Evolutionary conservation across 2,113 vertebrate genomes (phyloP), one percentile per base, ranked within the genome.

Genomic region (Panthera uncia): DNA sequence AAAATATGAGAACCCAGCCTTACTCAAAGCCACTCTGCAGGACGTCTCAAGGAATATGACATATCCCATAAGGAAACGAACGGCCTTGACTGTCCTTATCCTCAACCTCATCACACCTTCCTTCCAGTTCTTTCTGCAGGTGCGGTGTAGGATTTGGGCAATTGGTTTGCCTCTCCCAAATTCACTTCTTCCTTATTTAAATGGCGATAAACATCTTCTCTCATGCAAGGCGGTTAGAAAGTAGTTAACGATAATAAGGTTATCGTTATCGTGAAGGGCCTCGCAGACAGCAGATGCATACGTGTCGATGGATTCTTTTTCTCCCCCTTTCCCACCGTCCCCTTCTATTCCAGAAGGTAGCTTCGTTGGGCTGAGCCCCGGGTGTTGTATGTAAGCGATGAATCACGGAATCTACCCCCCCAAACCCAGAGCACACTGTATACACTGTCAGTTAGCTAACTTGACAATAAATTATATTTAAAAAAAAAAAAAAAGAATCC

Each of bases 61-160:
- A 13, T 0, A 48, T 8, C 19, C 1, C 41, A 38, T 1, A 25
- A 85, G 66, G 36, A 38, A 41, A 38, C 23, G 11, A n/a, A 21
- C 4, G 1, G 19, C 23, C 29, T 25, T 48, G 19, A 10, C 2
- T 0, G 0, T 23, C 25, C 10, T 10, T 16, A 27, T 15, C 3
- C 4, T 18, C 19, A 45, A 31, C 8, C 8, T 10, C 21, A 3
- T 10, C 27, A 21, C 7, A 12, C 18, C 19, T 48, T n/a, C 9
- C 9, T 18, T 19, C 8, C 1, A 4, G 33, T 13, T 41, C 10
- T 88, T 29, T 57, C 27, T 7, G 2, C 2, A 5, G 16, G 14
- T 15, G 48, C 5, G 31, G 11, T 1, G 0, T 25, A 5, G 18
- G 66, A 45, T 23, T 57, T 78, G 29, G n/a, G 9, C 25, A 41